These are phyloP conservation scores for Leucoraja ocellata DNA, from an alignment of 2,797 vertebrate species.

Conservation along the genomic window DNA sequence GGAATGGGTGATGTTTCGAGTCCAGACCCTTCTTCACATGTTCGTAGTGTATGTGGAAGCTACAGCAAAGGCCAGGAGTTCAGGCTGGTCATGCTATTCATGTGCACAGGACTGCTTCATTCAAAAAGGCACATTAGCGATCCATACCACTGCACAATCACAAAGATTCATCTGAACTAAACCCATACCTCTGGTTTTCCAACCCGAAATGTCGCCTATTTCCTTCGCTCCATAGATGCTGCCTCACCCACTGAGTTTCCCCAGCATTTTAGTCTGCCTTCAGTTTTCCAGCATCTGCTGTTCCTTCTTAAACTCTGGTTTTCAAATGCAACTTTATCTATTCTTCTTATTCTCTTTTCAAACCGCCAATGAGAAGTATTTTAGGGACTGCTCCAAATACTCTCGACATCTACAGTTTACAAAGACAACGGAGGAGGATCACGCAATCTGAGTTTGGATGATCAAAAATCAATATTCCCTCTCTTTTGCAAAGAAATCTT, in stretches of 20 bases:
- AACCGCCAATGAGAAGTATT: not conserved
- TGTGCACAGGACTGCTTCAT: not conserved
- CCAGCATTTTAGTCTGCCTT: too few species aligned
- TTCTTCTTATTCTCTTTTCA: not conserved
- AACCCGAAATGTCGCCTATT: too few species aligned
- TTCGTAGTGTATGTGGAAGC: not conserved
- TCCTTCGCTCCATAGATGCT: too few species aligned
- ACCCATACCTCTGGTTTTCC: not conserved
- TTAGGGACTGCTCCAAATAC: not conserved
- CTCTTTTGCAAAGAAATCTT: conserved; percentile 8
- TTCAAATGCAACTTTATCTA: not conserved
- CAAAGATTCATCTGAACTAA: not conserved
- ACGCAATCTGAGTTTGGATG: not conserved
- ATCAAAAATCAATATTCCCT: not conserved
- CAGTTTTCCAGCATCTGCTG: too few species aligned
- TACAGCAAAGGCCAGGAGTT: not conserved
- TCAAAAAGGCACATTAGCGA: not conserved
- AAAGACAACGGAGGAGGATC: not conserved
- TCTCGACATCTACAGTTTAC: not conserved
- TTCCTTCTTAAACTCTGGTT: too few species aligned
- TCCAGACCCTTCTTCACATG: not conserved
- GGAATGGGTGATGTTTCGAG: too few species aligned
- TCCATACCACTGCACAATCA: not conserved
- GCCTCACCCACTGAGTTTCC: too few species aligned
- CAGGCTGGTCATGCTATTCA: not conserved